Base-by-base conservation (phyloP, 1,140 invertebrate genomes). In the Heliothis subflexa region DNA sequence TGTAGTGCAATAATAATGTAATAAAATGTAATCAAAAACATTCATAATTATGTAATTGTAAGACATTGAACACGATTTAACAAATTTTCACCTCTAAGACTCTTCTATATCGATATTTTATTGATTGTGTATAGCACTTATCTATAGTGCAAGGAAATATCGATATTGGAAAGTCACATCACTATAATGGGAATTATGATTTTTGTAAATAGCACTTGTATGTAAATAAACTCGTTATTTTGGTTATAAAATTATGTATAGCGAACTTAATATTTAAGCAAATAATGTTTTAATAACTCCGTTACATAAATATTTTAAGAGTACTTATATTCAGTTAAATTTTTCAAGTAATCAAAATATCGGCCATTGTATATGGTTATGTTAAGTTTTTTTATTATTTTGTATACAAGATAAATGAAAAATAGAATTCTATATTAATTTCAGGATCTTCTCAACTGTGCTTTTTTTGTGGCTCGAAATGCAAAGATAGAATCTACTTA, bases 1-100 rank as follows among this genome's bases (percentile, higher is more conserved):
- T 55, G 68, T 71, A 71, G 68, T 55, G 49, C 68, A 71, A 71
- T 71, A 71, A 28, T 52, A 71, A 28, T 52, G 14, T 70, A 52
- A n/a, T 3, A n/a, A 40, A 28, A 70, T 70, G 18, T 70, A 52
- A 70, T 70, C 66, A 47, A 66, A 64, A 45, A 47, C n/a, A 16
- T 50, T 52, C 16, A 14, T 50, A 62, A 40, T 13, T 16, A 62
- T 2, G 13, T 68, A 70, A 70, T 50, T 25, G 13, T 18, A 64
- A 16, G 28, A 33, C 14, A 11, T 28, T 45, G 33, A 33, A 64
- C 33, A 64, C 33, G 61, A 64, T 13, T 21, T 1, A 47, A 66
- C 4, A 0, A 13, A 12, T 4, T 25, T 1, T 64, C 33, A 40
- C 33, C 33, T 40, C 4, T 40, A 40, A 40, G 33, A 45, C 18